A percentile compares a stretch with the other conserved stretches of the same genome.
These are phyloP conservation scores for Stictonetta naevosa DNA, from an alignment of 2,113 vertebrate species.

Conservation along the genomic window DNA sequence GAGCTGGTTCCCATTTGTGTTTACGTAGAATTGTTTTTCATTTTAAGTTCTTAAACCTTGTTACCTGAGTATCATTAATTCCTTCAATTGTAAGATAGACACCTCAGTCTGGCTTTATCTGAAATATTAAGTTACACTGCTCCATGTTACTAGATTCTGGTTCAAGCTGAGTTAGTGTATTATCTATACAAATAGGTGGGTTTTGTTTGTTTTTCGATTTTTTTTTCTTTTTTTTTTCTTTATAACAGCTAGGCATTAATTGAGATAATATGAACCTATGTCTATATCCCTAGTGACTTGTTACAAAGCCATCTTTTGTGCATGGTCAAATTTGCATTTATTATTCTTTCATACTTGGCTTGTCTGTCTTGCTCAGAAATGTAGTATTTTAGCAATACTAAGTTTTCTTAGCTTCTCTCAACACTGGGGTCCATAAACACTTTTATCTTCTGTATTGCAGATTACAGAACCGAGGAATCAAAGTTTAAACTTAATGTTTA, in stretches of 20 bases:
- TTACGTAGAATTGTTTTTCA: not conserved
- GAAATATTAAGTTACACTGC: not conserved
- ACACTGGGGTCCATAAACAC: not conserved
- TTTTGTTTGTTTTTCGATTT: not conserved
- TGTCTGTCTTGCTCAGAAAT: not conserved
- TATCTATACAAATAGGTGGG: not conserved
- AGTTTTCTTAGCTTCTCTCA: not conserved
- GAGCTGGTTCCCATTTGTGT: not conserved
- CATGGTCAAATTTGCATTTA: not conserved
- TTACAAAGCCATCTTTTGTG: not conserved
- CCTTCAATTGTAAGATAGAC: not conserved
- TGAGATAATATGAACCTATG: not conserved
- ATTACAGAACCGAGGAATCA: not conserved
- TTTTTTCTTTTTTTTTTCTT: not conserved
- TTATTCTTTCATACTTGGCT: not conserved
- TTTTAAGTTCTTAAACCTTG: not conserved
- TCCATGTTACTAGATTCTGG: not conserved
- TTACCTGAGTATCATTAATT: not conserved
- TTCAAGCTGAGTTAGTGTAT: not conserved
- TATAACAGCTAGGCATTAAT: not conserved
- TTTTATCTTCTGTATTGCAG: not conserved
- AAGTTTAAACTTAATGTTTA: not conserved
- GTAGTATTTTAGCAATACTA: not conserved
- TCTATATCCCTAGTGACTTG: accelerated
- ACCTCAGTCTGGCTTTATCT: not conserved